These are phyloP conservation scores for Buathra laborator DNA, from an alignment of 2,888 invertebrate genomes.

Conservation along the genomic window DNA sequence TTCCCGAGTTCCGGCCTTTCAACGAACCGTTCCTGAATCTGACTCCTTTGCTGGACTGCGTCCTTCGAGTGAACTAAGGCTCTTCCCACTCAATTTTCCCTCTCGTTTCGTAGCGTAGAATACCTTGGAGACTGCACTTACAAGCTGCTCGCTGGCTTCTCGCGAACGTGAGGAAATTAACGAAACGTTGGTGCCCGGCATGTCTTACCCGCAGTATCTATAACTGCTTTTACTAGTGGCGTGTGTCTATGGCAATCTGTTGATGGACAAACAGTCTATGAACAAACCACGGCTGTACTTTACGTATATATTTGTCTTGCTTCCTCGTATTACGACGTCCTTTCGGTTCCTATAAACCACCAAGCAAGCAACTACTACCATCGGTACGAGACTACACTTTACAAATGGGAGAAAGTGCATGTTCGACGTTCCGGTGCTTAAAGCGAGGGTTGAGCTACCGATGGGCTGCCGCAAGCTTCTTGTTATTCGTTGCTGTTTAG, in stretches of 20 bases:
- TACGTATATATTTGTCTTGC: neutral
- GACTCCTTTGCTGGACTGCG: conserved; percentile 46
- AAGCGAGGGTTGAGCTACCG: conserved; percentile 3
- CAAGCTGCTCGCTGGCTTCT: conserved; percentile 28
- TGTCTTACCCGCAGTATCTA: conserved; percentile 38
- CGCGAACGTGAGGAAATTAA: conserved; percentile 56
- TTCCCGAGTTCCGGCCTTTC: conserved; percentile 50
- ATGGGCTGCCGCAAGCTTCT: neutral
- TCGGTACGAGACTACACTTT: neutral
- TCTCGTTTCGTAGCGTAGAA: conserved; percentile 8
- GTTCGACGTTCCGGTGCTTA: conserved; percentile 4
- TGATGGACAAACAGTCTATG: conserved; percentile 46
- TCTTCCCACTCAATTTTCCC: conserved; percentile 43
- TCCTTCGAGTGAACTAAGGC: conserved; percentile 39
- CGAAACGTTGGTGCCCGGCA: conserved; percentile 32
- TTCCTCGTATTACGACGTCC: neutral
- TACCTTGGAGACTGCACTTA: conserved; percentile 45
- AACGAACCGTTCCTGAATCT: conserved; percentile 44
- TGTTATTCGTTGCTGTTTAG: neutral
- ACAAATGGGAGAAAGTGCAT: conserved; percentile 5
- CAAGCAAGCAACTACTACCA: conserved; percentile 1
- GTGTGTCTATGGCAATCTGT: conserved; percentile 32
- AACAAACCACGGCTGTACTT: conserved; percentile 5
- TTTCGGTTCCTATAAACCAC: conserved; percentile 17
- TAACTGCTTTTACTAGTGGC: neutral